These are phyloP conservation scores for Babylonia areolata DNA, from an alignment of 1,140 invertebrate species.

Conservation along the genomic window DNA sequence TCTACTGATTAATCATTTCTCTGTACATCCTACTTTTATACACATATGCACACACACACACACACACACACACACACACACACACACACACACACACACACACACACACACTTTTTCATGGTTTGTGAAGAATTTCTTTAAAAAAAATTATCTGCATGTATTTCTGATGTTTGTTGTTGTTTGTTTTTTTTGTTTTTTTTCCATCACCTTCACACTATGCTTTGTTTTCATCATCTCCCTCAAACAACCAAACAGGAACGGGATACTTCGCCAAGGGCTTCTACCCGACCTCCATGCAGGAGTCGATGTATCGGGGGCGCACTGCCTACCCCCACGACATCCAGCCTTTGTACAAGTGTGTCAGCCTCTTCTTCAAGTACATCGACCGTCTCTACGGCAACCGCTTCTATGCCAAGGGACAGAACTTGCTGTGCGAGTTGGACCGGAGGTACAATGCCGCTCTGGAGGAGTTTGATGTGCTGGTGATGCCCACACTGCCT, in stretches of 20 bases:
- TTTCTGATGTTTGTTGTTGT: no score
- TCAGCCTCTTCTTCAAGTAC: not conserved
- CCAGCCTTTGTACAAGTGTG: not conserved
- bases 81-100: not conserved
- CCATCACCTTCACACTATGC: no score
- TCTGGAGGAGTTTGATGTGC: constrained; percentile 57
- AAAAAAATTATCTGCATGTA: no score
- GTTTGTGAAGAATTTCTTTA: no score
- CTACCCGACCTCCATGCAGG: constrained; percentile 4
- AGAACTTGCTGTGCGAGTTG: constrained; percentile 52
- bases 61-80: not conserved
- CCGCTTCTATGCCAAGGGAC: constrained; percentile 52
- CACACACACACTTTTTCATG: no score
- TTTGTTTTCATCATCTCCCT: no score
- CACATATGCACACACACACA: no score
- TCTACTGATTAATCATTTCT: no score
- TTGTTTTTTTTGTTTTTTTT: no score
- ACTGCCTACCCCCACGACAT: not conserved
- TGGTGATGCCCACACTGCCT: constrained; percentile 64
- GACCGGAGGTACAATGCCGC: constrained; percentile 53
- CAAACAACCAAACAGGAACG: no score
- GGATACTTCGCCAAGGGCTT: not conserved
- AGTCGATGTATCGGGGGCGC: not conserved
- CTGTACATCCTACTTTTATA: no score
- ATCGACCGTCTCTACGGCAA: constrained; percentile 42